These are phyloP conservation scores for Pantherophis vulpinus DNA, from an alignment of 2,797 vertebrate genomes.

Conservation along the genomic window DNA sequence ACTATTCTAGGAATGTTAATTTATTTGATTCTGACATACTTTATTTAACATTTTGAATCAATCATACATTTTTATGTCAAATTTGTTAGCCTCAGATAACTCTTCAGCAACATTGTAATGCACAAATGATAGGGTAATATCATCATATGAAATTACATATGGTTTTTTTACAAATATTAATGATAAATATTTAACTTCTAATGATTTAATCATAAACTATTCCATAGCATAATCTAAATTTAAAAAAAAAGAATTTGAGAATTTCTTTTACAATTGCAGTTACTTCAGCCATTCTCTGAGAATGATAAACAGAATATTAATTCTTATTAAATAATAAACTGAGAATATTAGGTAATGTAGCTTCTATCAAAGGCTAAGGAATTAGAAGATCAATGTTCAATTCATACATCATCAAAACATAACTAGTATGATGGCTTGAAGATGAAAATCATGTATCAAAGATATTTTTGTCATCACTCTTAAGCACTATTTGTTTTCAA, in stretches of 20 bases:
- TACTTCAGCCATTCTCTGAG: constrained; percentile 48
- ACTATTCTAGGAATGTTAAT: neutral
- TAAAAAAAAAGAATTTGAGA: constrained; percentile 51
- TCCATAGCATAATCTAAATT: constrained; percentile 42
- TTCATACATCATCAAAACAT: neutral
- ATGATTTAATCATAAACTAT: constrained; percentile 34
- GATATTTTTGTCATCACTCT: neutral
- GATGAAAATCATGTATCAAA: neutral
- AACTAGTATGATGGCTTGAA: neutral
- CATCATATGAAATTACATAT: neutral
- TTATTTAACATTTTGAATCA: neutral
- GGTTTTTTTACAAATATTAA: neutral
- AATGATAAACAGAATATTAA: constrained; percentile 56
- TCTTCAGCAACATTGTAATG: neutral
- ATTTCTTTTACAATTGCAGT: constrained; percentile 41
- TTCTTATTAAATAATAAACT: constrained; percentile 44
- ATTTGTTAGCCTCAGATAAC: neutral
- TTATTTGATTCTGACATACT: neutral
- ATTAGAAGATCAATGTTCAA: neutral
- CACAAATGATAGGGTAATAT: neutral
- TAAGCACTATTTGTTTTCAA: neutral
- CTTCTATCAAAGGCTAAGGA: neutral
- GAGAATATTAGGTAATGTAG: constrained; percentile 25
- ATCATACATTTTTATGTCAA: neutral
- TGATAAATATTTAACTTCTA: constrained; percentile 35